Evolutionary conservation across 1,140 invertebrate species (phyloP), one percentile per base, ranked within the genome.

Genomic region (Cotesia vestalis): DNA sequence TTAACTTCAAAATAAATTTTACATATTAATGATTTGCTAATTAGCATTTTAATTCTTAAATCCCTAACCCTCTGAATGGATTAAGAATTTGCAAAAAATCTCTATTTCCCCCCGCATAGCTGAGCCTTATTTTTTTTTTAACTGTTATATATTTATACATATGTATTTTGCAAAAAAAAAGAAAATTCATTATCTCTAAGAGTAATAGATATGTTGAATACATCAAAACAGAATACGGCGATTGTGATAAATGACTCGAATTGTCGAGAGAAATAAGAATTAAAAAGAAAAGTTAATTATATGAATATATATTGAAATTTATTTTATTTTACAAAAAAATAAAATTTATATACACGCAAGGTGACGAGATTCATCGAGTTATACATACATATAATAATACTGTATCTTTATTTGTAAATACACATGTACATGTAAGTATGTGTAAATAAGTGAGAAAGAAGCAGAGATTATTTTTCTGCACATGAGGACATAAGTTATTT

Each of bases 401-500:
- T 46, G 40, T 46, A 55, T 4, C 4, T 17, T n/a, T 55, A 55
- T 55, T 12, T 55, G 5, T 14, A 14, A n/a, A 55, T n/a, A n/a
- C 5, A n/a, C 5, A 55, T 17, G 11, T 55, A 17, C n/a, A 55
- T 55, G 17, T 55, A 20, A 34, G 20, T 35, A 20, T 60, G 20
- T 60, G 59, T 60, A 60, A 34, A 60, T 20, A 60, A 27, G 11
- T 63, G 35, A 27, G 27, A 34, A 61, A 34, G 27, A 17, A 63
- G 14, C 11, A 63, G 35, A 63, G 61, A 63, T 34, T 9, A 60
- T 60, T 27, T 63, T 27, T 27, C 11, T 36, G 34, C 35, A 40
- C 36, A 17, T 63, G 14, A n/a, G 14, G 36, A 63, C 59, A 61
- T 61, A 40, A 63, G 8, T 51, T 66, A 66, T 52, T n/a, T 66